A percentile compares a stretch with the other conserved stretches of the same genome.
Evolutionary conservation across 1,140 invertebrate species (phyloP).

Genomic region (Pseudachorutes palmiensis): DNA sequence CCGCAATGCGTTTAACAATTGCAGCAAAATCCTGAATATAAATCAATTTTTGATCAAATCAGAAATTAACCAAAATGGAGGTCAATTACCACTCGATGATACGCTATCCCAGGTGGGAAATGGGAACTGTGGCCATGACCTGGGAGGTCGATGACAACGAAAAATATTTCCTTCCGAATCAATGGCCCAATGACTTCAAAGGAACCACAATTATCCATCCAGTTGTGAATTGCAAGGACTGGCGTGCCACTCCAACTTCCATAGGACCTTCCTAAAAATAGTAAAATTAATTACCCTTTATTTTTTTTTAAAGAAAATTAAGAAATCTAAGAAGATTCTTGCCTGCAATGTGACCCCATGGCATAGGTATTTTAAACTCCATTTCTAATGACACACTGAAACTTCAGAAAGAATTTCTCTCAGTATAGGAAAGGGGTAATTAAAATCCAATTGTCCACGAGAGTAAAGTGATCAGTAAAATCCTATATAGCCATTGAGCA

Average conservation of each 20-base stretch:
- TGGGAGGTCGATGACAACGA: slow-evolving; percentile 38
- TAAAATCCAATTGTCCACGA: too few relatives aligned
- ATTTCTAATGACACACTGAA: neutral
- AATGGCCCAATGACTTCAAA: neutral
- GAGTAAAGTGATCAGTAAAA: too few relatives aligned
- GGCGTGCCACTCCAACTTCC: slow-evolving; percentile 4
- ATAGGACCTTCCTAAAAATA: slow-evolving; percentile 3
- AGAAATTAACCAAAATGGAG: neutral
- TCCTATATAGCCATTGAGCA: too few relatives aligned
- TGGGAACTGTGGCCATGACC: slow-evolving; percentile 39
- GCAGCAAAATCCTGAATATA: neutral
- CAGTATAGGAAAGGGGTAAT: too few relatives aligned
- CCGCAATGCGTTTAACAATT: neutral
- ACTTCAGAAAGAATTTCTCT: too few relatives aligned
- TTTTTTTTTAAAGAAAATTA: neutral
- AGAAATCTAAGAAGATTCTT: neutral
- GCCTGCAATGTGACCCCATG: slow-evolving; percentile 6
- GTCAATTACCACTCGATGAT: slow-evolving; percentile 3
- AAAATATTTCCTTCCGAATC: slow-evolving; percentile 11
- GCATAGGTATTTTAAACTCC: slow-evolving; percentile 3
- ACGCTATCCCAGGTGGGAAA: slow-evolving; percentile 29
- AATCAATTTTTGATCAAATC: neutral
- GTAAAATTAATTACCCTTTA: neutral
- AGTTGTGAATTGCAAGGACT: neutral
- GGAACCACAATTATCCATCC: neutral